Evolutionary conservation across 2,797 vertebrate genomes (phyloP), one percentile per base, ranked within the genome.

Genomic region (Echiichthys vipera): DNA sequence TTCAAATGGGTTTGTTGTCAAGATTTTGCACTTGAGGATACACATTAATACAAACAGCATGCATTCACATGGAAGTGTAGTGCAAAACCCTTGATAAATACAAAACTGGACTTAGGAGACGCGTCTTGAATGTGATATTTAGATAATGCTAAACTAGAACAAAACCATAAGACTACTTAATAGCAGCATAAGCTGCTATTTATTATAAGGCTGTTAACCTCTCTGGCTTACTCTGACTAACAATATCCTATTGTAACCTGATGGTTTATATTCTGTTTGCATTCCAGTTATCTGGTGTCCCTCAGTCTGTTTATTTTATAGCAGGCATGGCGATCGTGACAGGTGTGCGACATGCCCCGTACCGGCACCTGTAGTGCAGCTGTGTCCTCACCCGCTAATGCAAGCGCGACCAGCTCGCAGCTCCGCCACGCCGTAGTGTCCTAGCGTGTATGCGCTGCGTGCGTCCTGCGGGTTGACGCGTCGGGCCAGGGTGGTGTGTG

Each of bases 21-120:
- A 51, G 14, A 34, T 59, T 70, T 17, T 70, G n/a, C 15, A 59
- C 13, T 54, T 59, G 17, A 64, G 64, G 40, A 80, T 66, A 36
- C 56, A 51, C 22, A 83, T 64, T 57, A 72, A 74, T 78, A 47
- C 29, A 32, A 65, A 43, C 69, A 82, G 64, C 54, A 55, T 65
- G 64, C 36, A 37, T 17, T 66, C 45, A 58, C 64, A 42, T 47
- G 53, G 55, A 43, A 80, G 42, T 64, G 36, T 65, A 80, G 42
- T 64, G 36, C 68, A 84, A 77, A 65, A 64, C 77, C 71, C 34
- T 27, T 18, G 45, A 59, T n/a, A 54, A 70, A 65, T 71, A 64
- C 47, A 32, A 25, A 70, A 46, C 55, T 66, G 22, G 32, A 71
- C 51, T 42, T 59, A 47, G 12, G 43, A 81, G 59, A 70, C 69